Percentiles rank a stretch among this genome's conserved stretches.
Conservation (phyloP, 2,113 vertebrate genomes). For the Coracopsis vasa region DNA sequence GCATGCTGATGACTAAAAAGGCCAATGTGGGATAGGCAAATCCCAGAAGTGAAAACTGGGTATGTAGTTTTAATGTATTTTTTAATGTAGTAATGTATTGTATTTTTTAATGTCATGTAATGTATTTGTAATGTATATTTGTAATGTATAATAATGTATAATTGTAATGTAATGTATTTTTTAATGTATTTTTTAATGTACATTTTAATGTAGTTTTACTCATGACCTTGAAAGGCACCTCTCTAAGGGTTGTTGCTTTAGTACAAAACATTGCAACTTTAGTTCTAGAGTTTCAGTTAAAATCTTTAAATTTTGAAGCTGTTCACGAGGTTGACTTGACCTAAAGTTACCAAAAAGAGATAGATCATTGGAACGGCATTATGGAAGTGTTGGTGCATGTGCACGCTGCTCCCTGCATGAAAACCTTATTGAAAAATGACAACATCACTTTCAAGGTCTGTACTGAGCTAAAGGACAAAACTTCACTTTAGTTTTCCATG, state of each 20-base stretch:
- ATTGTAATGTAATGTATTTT: too few species aligned
- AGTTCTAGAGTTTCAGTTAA: not conserved
- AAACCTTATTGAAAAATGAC: constrained; percentile 15
- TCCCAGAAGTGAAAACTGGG: too few species aligned
- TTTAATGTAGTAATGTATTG: too few species aligned
- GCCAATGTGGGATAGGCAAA: too few species aligned
- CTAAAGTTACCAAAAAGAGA: constrained; percentile 6
- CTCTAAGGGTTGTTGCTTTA: not conserved
- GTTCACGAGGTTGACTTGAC: not conserved
- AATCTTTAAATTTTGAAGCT: not conserved
- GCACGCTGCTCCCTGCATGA: not conserved
- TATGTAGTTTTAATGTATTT: too few species aligned
- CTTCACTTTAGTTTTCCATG: not conserved
- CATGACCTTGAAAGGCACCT: not conserved
- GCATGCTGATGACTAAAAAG: too few species aligned
- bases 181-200: too few species aligned
- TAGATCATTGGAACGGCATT: not conserved
- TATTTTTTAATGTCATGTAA: too few species aligned
- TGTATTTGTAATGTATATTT: too few species aligned
- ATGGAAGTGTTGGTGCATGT: not conserved
- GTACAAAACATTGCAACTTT: not conserved
- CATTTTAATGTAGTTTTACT: not conserved
- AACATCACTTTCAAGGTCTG: not conserved
- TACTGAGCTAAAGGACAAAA: not conserved
- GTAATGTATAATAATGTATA: too few species aligned